Evolutionary conservation across 2,888 invertebrate genomes (phyloP).

Genomic region (Eupithecia pulchellata): DNA sequence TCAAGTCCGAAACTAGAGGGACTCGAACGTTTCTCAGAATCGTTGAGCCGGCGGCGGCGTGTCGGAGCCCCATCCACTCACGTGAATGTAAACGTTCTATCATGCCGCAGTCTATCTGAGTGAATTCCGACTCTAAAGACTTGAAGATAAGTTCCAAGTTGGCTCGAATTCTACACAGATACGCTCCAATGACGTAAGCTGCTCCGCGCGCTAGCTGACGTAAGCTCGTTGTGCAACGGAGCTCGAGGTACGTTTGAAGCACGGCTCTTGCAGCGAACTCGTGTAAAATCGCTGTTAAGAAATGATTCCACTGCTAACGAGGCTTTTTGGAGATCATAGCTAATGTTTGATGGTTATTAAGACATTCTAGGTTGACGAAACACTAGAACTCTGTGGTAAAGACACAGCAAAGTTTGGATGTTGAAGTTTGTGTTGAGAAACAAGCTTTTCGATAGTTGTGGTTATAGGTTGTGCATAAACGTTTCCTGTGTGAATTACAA

Average conservation of each 20-base stretch:
- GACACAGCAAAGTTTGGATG: background rate
- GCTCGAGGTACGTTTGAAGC: constrained; percentile 81
- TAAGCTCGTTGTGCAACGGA: constrained; percentile 85
- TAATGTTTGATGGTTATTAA: constrained; percentile 31
- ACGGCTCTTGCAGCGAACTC: constrained; percentile 78
- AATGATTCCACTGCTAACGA: constrained; percentile 71
- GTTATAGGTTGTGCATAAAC: background rate
- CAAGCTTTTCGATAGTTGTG: background rate
- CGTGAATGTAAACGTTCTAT: constrained; percentile 84
- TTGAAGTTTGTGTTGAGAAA: background rate
- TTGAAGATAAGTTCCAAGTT: constrained; percentile 68
- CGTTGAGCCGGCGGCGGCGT: constrained; percentile 81
- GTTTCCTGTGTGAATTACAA: background rate
- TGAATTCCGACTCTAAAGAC: constrained; percentile 63
- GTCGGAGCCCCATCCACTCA: constrained; percentile 84
- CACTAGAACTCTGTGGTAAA: background rate
- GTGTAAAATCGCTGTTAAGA: constrained; percentile 82
- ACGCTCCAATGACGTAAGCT: constrained; percentile 83
- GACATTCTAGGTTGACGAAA: background rate
- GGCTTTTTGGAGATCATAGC: constrained; percentile 66
- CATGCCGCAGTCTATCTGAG: constrained; percentile 64
- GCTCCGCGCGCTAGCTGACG: constrained; percentile 82
- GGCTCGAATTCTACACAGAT: constrained; percentile 58
- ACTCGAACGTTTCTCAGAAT: constrained; percentile 81
- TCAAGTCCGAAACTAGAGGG: constrained; percentile 81